Conservation (phyloP, 2,888 invertebrate genomes). For the Trichacis sp. region DNA sequence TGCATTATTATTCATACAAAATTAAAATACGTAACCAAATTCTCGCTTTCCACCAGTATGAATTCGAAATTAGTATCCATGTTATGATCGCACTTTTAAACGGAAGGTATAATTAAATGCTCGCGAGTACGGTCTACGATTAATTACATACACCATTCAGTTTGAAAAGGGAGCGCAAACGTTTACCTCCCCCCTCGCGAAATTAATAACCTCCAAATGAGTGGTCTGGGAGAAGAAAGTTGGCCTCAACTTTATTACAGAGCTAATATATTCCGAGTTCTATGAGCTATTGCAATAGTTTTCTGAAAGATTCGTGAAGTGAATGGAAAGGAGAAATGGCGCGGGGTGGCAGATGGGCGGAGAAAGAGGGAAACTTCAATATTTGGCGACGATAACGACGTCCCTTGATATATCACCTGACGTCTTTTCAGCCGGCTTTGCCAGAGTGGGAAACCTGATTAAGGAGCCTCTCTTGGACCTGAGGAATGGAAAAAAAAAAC, state of each 20-base stretch:
- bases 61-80: too few species aligned
- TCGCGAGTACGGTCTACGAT: conserved; percentile 4
- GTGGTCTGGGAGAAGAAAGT: conserved; percentile 36
- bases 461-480: conserved; percentile 42
- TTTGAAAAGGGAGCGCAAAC: background rate
- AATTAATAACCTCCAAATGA: conserved; percentile 27
- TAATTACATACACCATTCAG: conserved; percentile 6
- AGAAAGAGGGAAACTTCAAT: conserved; percentile 53
- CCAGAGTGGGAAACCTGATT: conserved; percentile 51
- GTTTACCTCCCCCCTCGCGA: conserved; percentile 11
- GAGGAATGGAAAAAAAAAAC: conserved; percentile 13
- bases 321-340: conserved; percentile 46
- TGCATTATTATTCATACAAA: too few species aligned
- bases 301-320: conserved; percentile 48
- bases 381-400: conserved; percentile 60
- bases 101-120: too few species aligned
- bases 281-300: conserved; percentile 59
- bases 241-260: conserved; percentile 54
- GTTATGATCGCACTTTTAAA: conserved; percentile 21
- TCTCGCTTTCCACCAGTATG: too few species aligned
- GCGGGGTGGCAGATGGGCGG: background rate
- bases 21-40: too few species aligned
- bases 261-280: conserved; percentile 56
- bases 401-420: conserved; percentile 57
- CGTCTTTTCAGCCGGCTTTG: conserved; percentile 49